phyloP scores from a whole-genome alignment of 2,888 invertebrate species.

The Pimpla rufipes region DNA sequence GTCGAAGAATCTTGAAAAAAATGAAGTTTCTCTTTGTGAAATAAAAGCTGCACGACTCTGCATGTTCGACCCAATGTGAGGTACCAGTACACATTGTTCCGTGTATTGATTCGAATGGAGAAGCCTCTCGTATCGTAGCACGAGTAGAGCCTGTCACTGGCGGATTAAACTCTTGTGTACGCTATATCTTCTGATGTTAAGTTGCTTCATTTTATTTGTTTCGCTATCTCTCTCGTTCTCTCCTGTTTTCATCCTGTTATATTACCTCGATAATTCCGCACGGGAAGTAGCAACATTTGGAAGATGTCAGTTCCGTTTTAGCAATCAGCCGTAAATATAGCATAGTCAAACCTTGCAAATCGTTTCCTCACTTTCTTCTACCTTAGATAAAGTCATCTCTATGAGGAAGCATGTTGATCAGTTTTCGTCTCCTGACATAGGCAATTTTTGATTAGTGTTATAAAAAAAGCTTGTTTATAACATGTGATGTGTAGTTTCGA shows the following conservation, averaged over 20 bases:
- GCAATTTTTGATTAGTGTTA: too few species aligned
- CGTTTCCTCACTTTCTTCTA: too few species aligned
- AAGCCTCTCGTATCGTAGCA: constrained; percentile 79
- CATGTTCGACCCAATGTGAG: constrained; percentile 52
- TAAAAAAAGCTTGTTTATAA: too few species aligned
- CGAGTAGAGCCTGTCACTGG: constrained; percentile 72
- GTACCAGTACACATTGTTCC: constrained; percentile 54
- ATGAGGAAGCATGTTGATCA: too few species aligned
- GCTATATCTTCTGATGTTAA: constrained; percentile 68
- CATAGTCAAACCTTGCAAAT: too few species aligned
- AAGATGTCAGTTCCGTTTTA: too few species aligned
- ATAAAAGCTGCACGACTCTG: constrained; percentile 26
- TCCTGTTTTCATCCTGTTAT: not conserved
- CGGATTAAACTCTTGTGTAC: constrained; percentile 79
- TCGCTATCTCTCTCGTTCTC: constrained; percentile 21
- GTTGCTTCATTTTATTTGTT: constrained; percentile 62
- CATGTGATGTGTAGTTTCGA: too few species aligned
- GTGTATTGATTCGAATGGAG: constrained; percentile 73
- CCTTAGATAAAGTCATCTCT: too few species aligned
- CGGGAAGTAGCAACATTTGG: not conserved
- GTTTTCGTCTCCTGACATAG: too few species aligned
- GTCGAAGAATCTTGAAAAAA: not conserved
- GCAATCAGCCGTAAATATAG: too few species aligned
- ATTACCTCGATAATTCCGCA: not conserved
- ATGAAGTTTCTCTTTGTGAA: constrained; percentile 9